A percentile compares a stretch with the other conserved stretches of the same genome.
These are phyloP conservation scores for Vulpes lagopus DNA, from an alignment of 2,113 vertebrate genomes.

Conservation along the genomic window DNA sequence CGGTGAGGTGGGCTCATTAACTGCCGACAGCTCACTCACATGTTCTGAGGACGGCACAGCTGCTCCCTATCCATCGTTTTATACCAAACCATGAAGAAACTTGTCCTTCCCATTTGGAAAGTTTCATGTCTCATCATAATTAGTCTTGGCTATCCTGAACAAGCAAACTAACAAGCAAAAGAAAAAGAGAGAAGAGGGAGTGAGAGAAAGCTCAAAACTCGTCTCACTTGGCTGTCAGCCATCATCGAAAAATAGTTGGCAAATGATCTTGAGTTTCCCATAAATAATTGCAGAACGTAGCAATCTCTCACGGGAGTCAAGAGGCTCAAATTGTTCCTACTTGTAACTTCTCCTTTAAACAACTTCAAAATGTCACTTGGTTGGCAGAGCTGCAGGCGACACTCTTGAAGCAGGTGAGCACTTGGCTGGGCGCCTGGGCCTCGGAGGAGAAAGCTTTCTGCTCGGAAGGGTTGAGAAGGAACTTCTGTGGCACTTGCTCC, in stretches of 20 bases:
- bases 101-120: neutral
- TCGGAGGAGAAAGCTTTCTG: neutral
- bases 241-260: neutral
- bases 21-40: rapidly evolving
- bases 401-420: rapidly evolving
- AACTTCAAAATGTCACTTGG: rapidly evolving
- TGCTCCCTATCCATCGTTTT: neutral
- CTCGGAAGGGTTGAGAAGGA: too few species aligned
- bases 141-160: neutral
- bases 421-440: rapidly evolving
- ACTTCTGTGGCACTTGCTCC: neutral
- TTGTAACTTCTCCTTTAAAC: constrained; percentile 3
- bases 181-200: neutral
- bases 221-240: neutral
- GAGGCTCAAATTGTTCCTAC: neutral
- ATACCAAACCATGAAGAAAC: neutral
- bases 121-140: neutral
- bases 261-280: neutral
- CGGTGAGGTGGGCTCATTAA: rapidly evolving
- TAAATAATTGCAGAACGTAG: neutral
- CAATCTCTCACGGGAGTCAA: neutral
- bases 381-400: rapidly evolving
- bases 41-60: rapidly evolving
- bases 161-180: neutral
- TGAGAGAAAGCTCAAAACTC: neutral